These are phyloP conservation scores for Drosophila fungiperda DNA, from an alignment of 2,888 invertebrate species.

Conservation along the genomic window DNA sequence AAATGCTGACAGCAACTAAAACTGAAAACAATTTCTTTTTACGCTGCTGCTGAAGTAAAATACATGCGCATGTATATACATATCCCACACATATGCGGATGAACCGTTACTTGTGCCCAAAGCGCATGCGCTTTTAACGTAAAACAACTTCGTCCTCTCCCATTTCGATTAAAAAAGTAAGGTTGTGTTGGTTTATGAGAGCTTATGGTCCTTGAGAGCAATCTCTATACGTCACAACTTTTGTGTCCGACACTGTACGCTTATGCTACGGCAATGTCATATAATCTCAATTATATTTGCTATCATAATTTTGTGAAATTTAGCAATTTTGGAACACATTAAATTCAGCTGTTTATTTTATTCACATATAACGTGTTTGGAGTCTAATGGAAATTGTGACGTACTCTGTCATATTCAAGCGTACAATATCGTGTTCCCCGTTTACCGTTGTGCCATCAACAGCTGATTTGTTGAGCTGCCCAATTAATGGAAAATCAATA, in stretches of 20 bases:
- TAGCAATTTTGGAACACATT: no score
- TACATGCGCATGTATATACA: conserved; percentile 27
- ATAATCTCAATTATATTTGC: not conserved
- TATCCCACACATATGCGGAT: conserved; percentile 31
- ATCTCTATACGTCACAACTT: conserved; percentile 3
- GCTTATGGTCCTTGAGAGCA: not conserved
- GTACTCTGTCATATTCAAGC: conserved; percentile 1
- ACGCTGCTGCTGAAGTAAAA: conserved; percentile 46
- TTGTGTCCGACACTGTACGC: not conserved
- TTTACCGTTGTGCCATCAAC: conserved; percentile 3
- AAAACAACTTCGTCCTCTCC: conserved; percentile 2
- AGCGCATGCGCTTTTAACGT: conserved; percentile 40
- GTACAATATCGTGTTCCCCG: not conserved
- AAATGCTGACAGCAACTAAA: conserved; percentile 74
- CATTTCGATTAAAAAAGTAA: not conserved
- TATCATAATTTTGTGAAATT: not conserved
- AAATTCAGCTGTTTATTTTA: not conserved
- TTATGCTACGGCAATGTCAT: no score
- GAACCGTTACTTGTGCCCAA: conserved; percentile 31
- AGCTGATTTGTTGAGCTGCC: conserved; percentile 34
- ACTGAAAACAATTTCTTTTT: conserved; percentile 67
- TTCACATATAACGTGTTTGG: no score
- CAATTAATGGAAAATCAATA: conserved; percentile 50
- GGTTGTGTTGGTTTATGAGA: conserved; percentile 10
- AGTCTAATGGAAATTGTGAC: conserved; percentile 19